Percentiles rank a stretch among this genome's conserved stretches.
These are phyloP conservation scores for Dilophus febrilis DNA, from an alignment of 2,888 invertebrate species.

Conservation along the genomic window DNA sequence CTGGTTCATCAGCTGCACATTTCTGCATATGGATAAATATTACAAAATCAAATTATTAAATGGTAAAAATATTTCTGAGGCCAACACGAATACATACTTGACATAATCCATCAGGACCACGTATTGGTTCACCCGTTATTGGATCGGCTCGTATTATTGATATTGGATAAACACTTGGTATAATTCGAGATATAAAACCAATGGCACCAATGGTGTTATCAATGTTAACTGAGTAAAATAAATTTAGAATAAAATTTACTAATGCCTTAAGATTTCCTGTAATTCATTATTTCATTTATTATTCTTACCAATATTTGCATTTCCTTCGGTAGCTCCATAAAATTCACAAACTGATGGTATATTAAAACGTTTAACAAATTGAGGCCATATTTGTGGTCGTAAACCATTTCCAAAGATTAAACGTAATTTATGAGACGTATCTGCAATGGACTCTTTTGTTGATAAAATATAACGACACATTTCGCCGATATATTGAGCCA, in stretches of 20 bases:
- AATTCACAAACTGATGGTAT: conserved; percentile 78
- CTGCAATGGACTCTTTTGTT: conserved; percentile 48
- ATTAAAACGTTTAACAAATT: conserved; percentile 73
- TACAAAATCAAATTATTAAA: too few relatives aligned
- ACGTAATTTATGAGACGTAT: conserved; percentile 53
- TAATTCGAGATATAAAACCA: conserved; percentile 81
- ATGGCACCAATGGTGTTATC: conserved; percentile 88
- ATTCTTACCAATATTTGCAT: conserved; percentile 81
- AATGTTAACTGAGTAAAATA: conserved; percentile 63
- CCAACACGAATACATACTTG: conserved; percentile 26
- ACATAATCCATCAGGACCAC: conserved; percentile 74
- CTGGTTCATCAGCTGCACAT: conserved; percentile 63
- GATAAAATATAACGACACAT: conserved; percentile 78
- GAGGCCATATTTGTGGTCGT: conserved; percentile 77
- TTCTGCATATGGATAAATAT: background rate
- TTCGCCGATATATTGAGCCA: conserved; percentile 79
- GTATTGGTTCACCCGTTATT: conserved; percentile 73
- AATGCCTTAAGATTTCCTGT: too few relatives aligned
- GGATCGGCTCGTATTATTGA: conserved; percentile 83
- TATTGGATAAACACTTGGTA: conserved; percentile 82
- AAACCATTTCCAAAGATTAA: conserved; percentile 88
- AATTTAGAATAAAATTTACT: too few relatives aligned
- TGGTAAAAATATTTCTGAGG: too few relatives aligned
- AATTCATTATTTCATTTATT: too few relatives aligned
- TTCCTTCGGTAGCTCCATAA: conserved; percentile 96